Percentiles rank a stretch among this genome's conserved stretches.
phyloP scores from a whole-genome alignment of 2,797 vertebrate genomes.

The Malacoraja senta region DNA sequence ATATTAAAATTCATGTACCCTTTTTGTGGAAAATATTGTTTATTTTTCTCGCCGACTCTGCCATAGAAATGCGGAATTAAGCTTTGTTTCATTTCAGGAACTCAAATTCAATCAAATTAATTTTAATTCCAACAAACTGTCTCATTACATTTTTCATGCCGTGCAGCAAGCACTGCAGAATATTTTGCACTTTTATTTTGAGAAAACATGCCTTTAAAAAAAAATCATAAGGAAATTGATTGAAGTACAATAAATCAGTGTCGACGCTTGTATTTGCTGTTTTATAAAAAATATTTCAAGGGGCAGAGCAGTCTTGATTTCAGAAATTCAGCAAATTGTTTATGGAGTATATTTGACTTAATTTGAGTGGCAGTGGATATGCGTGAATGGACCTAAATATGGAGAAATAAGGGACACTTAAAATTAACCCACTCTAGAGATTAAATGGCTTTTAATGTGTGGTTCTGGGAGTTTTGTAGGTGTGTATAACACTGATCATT shows the following conservation, averaged over 20 bases:
- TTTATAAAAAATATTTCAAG: too few relatives aligned
- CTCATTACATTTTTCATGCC: neutral
- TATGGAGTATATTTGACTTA: neutral
- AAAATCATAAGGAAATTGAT: neutral
- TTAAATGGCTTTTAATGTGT: neutral
- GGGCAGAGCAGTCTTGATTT: neutral
- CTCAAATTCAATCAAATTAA: neutral
- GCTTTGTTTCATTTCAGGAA: neutral
- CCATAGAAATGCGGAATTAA: neutral
- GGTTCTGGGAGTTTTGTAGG: neutral
- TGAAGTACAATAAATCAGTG: slow-evolving; percentile 8
- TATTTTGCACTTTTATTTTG: neutral
- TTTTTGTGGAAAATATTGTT: neutral
- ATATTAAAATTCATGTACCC: neutral
- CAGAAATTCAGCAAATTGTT: neutral
- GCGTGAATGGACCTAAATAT: neutral
- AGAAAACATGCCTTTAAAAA: neutral
- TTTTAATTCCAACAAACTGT: neutral
- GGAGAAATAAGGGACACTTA: neutral
- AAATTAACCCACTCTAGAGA: neutral
- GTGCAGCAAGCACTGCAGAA: neutral
- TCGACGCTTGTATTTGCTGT: too few relatives aligned
- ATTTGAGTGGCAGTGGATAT: neutral
- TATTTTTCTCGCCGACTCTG: neutral
- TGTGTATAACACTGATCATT: neutral